Base-by-base conservation (phyloP, 92 coral and sea anemone genomes). In the Blastomussa wellsi region DNA sequence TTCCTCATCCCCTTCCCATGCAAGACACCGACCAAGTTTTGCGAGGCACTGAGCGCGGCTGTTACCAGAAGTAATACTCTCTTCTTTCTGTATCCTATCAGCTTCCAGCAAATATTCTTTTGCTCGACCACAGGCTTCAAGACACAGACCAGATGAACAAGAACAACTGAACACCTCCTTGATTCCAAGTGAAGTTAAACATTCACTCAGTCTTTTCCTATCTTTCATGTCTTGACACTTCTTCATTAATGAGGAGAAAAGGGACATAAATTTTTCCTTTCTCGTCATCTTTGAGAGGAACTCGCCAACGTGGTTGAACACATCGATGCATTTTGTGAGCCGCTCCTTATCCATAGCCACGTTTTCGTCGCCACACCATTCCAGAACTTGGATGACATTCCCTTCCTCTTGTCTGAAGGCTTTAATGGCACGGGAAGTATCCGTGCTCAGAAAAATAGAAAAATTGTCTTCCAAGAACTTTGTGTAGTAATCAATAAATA, bases 11-110 rank as follows among this genome's bases (percentile, higher is more conserved):
- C 79, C 71, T 8, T 37, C 52, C 62, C 48, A 57, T 19, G 88
- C 76, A 14, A 87, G 75, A 19, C 91, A 81, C 11, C 91, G 78
- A 14, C 86, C 91, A 74, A 85, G 86, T 74, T 91, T 91, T 16
- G 91, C 69, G 37, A 91, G 78, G 44, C 94, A 91, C 77, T 91
- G 91, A 14, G 94, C 94, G 51, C 90, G 64, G 44, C 90, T 78
- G 53, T 87, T 86, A 53, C 86, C 90, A 7, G 57, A 28, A 33
- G 79, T 80, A 53, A 88, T 57, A 2, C 85, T 76, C 36, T 57
- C 74, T 0, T 22, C 67, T 15, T 9, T 48, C 75, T 84, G 91
- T 39, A 84, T 36, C 38, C 11, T 41, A 66, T 81, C 51, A 6
- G 94, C 91, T 71, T 32, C 57, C 51, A 76, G 62, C 62, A 91